Base-by-base conservation (phyloP, 2,888 invertebrate genomes). In the Spodoptera exigua region DNA sequence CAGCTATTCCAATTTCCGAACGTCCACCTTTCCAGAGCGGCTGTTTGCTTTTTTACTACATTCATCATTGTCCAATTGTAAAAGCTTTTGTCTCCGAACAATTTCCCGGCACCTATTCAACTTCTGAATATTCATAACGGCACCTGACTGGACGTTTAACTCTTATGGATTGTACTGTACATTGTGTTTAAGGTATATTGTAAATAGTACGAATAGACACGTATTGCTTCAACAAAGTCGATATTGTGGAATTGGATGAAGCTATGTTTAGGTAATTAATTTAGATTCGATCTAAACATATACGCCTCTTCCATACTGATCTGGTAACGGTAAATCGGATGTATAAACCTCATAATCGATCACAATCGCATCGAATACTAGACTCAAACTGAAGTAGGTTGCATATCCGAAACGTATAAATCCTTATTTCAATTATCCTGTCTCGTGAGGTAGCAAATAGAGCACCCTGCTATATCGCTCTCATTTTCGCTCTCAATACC, bases 1-100 rank as follows among this genome's bases (percentile, higher is more conserved):
- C 85, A 84, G 80, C 87, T 82, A 88, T 92, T 91, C 90, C 93
- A 92, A 93, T 93, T 93, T 92, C 92, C 92, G 88, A 85, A 78
- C 82, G 81, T 78, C 84, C 79, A 70, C 74, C 69, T 72, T 77
- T 76, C 80, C 78, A n/a, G 74, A 79, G 78, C 70, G 78, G 73
- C 78, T 81, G 80, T 83, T 84, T 85, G 82, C 83, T 89, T 91
- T 90, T 91, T 91, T 88, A 84, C 84, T 79, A 83, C 91, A 91
- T 92, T 89, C 86, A 87, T 92, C 92, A 91, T 87, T 90, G 91
- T 92, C 90, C 86, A 84, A 87, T 86, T 86, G 84, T 81, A 86
- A 86, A 87, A 83, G 84, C 85, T 87, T 87, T 88, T 86, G 86
- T 84, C 83, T 84, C 73, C 61, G 71, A 75, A 74, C 75, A 72